Base-by-base conservation (phyloP, 2,113 vertebrate species). In the Sturnus vulgaris region DNA sequence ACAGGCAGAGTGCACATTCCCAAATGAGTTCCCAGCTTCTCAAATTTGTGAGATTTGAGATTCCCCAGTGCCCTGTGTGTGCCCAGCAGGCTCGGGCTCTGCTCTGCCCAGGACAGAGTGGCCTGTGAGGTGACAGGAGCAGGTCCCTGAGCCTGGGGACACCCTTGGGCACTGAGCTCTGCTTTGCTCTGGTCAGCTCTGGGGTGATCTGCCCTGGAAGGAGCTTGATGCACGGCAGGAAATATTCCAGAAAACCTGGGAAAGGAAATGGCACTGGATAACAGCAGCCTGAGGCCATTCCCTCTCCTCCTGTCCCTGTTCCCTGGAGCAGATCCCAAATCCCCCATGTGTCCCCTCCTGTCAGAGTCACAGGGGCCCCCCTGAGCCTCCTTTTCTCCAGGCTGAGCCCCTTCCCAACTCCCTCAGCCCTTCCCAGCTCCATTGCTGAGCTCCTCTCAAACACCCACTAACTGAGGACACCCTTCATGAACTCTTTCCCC, bases 1-100 rank as follows among this genome's bases (percentile, higher is more conserved):
- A n/a, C n/a, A n/a, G n/a, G n/a, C n/a, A n/a, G n/a, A n/a, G n/a
- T 28, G 61, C 39, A 8, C 0, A 1, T 55, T 39, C 73, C 31
- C 73, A 27, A 27, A 27, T 16, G 4, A 63, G 27, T 25, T 33
- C 57, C 14, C 57, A 24, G 11, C 15, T 18, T 47, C n/a, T 24
- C 21, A 24, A 3, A 12, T 52, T 5, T 10, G 4, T 50, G 57
- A 40, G 46, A 25, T 5, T 2, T 39, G n/a, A 35, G 57, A 46
- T 57, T 61, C 61, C 69, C 37, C 18, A 6, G 12, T 59, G 4
- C 2, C 25, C 7, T 17, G 6, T 37, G 30, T 42, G 37, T 15
- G 24, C n/a, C 28, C 23, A 88, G 53, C 44, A 69, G 40, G 24
- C 30, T 37, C 20, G 27, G 44, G 16, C 49, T 91, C 65, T 53